These are phyloP conservation scores for Eretmocerus hayati DNA, from an alignment of 2,888 invertebrate genomes.

Conservation along the genomic window DNA sequence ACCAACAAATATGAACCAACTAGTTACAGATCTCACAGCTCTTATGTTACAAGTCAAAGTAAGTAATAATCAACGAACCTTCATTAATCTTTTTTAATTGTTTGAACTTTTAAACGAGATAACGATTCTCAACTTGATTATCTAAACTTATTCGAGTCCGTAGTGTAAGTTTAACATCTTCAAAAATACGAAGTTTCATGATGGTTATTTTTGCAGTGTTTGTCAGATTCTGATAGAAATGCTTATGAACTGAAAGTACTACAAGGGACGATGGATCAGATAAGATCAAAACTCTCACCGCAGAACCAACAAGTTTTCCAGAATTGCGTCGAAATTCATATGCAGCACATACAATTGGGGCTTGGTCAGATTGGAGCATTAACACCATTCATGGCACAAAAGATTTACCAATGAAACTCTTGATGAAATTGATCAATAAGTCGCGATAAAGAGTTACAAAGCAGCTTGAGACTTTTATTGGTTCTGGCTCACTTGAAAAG, in stretches of 20 bases:
- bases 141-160: no score
- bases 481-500: conserved; percentile 12
- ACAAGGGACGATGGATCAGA: conserved; percentile 86
- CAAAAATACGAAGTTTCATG: conserved; percentile 1
- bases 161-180: no score
- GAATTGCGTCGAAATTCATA: conserved; percentile 83
- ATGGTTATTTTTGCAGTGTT: conserved; percentile 46
- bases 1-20: conserved; percentile 61
- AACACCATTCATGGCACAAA: conserved; percentile 44
- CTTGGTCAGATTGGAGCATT: conserved; percentile 46
- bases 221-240: conserved; percentile 74
- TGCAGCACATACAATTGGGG: conserved; percentile 81
- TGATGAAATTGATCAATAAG: conserved; percentile 2
- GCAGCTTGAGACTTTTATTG: conserved; percentile 9
- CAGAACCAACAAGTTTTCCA: conserved; percentile 74
- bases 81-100: background rate
- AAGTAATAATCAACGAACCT: conserved; percentile 23
- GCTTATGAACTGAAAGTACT: conserved; percentile 85
- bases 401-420: conserved; percentile 33
- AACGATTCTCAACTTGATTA: no score
- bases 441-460: conserved; percentile 16
- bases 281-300: conserved; percentile 70
- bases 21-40: conserved; percentile 83
- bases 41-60: conserved; percentile 82
- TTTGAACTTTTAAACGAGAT: background rate